A percentile compares a stretch with the other conserved stretches of the same genome.
phyloP scores from a whole-genome alignment of 2,113 vertebrate species.

The Phoenicopterus ruber region DNA sequence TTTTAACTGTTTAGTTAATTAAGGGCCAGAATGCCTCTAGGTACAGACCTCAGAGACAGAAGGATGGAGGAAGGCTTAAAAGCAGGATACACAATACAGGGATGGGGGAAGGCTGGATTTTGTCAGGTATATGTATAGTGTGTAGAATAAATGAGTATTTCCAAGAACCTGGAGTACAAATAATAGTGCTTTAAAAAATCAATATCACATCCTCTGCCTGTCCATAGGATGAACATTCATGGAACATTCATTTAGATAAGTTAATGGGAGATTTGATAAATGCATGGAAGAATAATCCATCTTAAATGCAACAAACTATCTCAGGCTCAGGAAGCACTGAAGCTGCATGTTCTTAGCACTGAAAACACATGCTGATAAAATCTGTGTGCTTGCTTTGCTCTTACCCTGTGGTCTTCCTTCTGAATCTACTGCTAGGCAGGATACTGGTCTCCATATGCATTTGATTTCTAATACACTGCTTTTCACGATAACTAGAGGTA shows the following conservation, averaged over 20 bases:
- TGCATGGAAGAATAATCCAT: neutral
- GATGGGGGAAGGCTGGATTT: neutral
- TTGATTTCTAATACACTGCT: neutral
- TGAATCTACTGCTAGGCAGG: neutral
- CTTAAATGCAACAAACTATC: neutral
- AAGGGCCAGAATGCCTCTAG: neutral
- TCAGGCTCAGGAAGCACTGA: neutral
- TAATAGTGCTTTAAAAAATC: neutral
- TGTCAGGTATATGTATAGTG: neutral
- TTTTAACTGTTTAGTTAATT: neutral
- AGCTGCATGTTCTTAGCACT: neutral
- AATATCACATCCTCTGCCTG: conserved; percentile 5
- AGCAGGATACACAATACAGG: neutral
- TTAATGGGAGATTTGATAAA: conserved; percentile 26
- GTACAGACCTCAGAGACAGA: neutral
- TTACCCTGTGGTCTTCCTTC: neutral
- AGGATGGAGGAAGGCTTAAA: neutral
- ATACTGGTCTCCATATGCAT: neutral
- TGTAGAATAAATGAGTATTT: neutral
- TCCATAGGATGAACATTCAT: neutral
- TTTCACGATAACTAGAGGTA: neutral
- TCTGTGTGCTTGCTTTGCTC: neutral
- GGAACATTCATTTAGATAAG: conserved; percentile 9
- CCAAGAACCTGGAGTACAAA: neutral
- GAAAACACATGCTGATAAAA: neutral